Conservation (phyloP, 2,113 vertebrate species). For the Acanthisitta chloris region DNA sequence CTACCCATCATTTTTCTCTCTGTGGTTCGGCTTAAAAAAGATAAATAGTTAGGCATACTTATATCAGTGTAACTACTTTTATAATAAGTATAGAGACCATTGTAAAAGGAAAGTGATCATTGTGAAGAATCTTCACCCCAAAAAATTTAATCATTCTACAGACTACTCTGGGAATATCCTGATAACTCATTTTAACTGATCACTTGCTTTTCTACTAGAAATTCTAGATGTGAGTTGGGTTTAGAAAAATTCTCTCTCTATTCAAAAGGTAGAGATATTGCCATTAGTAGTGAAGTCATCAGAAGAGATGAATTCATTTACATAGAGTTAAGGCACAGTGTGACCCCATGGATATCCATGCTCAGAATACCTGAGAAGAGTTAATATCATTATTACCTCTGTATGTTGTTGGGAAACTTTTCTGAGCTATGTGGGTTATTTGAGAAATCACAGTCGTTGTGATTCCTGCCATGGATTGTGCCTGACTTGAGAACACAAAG, state of each 20-base stretch:
- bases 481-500: neutral
- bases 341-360: neutral
- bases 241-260: neutral
- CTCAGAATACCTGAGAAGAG: neutral
- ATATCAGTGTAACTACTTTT: neutral
- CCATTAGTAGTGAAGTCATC: neutral
- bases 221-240: neutral
- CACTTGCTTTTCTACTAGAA: neutral
- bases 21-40: neutral
- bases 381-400: neutral
- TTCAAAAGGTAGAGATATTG: neutral
- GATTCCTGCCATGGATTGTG: neutral
- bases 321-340: neutral
- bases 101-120: neutral
- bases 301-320: neutral
- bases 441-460: neutral
- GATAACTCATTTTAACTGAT: neutral
- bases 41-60: neutral
- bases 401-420: neutral
- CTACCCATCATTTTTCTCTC: neutral
- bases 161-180: neutral
- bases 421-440: neutral
- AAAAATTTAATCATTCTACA: neutral
- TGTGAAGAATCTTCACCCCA: neutral
- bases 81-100: neutral